Base-by-base conservation (phyloP, 2,113 vertebrate species). In the Chaetura pelagica region DNA sequence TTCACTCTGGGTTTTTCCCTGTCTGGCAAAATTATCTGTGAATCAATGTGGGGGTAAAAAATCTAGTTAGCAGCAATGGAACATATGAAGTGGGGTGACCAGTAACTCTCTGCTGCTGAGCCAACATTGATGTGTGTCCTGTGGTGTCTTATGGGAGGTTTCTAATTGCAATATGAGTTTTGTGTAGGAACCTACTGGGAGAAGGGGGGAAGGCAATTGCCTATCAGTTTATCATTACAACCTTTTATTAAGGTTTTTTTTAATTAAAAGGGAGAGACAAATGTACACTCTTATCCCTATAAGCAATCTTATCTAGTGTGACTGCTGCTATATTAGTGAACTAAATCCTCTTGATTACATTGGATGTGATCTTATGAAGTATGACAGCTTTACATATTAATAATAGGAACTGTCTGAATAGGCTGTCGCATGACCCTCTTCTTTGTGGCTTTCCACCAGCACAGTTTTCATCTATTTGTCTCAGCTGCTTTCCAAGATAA, bases 231-330 rank as follows among this genome's bases (percentile, higher is more conserved):
- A 97, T 96, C 97, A 94, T 97, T 95, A 91, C 94, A 96, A 94
- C 96, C 96, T 97, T 97, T 97, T 97, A 97, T 97, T 97, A 97
- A 97, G 88, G 91, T 82, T 96, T 96, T 97, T 96, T 97, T 96
- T 96, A 96, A 97, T 97, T 97, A 97, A 97, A 97, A 97, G 76
- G 81, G 94, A 92, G 93, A 38, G 55, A 96, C 94, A 96, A 97
- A 97, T 96, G 92, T 96, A 90, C 84, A 93, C 90, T 93, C 94
- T 95, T 97, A 97, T 96, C 95, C 96, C 90, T 96, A 96, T 97
- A 96, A 96, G 92, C 94, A 97, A 97, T 95, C 96, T 96, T 97
- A 96, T 94, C 96, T 96, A 74, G 95, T 97, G 95, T 96, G 93
- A 95, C 96, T 97, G 90, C 89, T 89, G 86, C 93, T 97, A 94